Percentiles rank a stretch among this genome's conserved stretches.
These are phyloP conservation scores for Criorhina ranunculi DNA, from an alignment of 2,888 invertebrate species.

Conservation along the genomic window DNA sequence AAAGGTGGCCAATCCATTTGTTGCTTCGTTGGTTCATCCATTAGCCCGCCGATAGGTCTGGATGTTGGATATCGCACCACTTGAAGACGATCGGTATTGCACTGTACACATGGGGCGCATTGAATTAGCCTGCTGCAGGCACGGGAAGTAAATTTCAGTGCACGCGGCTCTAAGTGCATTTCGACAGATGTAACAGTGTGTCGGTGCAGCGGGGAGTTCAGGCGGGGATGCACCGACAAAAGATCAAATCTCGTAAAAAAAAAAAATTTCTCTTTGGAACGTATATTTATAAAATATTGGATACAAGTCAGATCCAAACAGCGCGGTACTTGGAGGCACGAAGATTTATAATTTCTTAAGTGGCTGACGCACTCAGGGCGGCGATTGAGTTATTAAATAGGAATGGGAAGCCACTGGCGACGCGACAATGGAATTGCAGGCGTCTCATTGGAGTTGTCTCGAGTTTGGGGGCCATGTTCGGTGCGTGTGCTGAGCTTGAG, in stretches of 20 bases:
- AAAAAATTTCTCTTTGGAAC: conserved; percentile 27
- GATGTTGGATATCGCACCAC: conserved; percentile 30
- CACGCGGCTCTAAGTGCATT: conserved; percentile 72
- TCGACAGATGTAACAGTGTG: conserved; percentile 71
- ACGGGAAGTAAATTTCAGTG: conserved; percentile 72
- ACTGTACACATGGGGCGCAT: conserved; percentile 22
- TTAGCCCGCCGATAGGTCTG: conserved; percentile 66
- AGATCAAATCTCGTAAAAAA: conserved; percentile 66
- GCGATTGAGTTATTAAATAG: conserved; percentile 73
- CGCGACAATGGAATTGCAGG: conserved; percentile 58
- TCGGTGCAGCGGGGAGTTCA: conserved; percentile 1
- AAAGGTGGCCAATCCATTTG: conserved; percentile 73
- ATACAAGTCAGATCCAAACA: conserved; percentile 58
- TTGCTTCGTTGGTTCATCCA: conserved; percentile 51
- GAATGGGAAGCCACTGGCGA: conserved; percentile 56
- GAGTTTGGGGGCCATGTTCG: conserved; percentile 6
- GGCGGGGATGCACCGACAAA: conserved; percentile 48
- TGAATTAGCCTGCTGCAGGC: conserved; percentile 54
- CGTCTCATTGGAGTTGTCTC: not conserved
- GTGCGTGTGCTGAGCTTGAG: conserved; percentile 36
- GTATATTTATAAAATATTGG: conserved; percentile 64
- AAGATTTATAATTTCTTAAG: conserved; percentile 76
- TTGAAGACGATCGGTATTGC: conserved; percentile 59
- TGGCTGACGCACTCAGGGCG: conserved; percentile 68
- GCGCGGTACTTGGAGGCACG: conserved; percentile 44